Evolutionary conservation across 2,888 invertebrate species (phyloP), one percentile per base, ranked within the genome.

Genomic region (Callosobruchus maculatus): DNA sequence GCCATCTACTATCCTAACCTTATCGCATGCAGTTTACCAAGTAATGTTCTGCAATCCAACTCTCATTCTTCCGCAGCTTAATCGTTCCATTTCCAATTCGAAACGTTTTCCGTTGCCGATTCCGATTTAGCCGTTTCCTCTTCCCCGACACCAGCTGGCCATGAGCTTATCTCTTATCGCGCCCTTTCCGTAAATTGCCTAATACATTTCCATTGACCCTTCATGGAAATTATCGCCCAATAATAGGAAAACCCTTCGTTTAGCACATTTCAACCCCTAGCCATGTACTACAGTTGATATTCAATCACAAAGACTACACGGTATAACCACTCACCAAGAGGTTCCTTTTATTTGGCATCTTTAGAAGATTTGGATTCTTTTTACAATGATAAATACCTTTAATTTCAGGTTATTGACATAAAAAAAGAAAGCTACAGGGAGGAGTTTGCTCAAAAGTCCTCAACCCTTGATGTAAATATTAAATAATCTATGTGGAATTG

Each of bases 31-130:
- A 3, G 49, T 18, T 80, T 82, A 79, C 80, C 80, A 82, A 81
- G 80, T 77, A 49, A 49, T 13, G 49, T 49, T 18, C 49, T 5
- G 49, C 49, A 80, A 80, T 81, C 82, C 81, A 82, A 84, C 84
- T 84, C 83, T 82, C 79, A 83, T 81, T 82, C 84, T 85, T 84
- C 82, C 82, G 81, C 78, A 75, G 78, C 81, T 83, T 85, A 85
- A 85, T 85, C 84, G 83, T 81, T 80, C 82, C 81, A 85, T 85
- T 85, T 85, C 84, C 85, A 84, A 85, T 85, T 85, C 85, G 81
- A 83, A 82, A 83, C 84, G 83, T 84, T 85, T 84, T 83, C 84
- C 85, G 49, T 49, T 49, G 85, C 83, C 82, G 83, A 83, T 84
- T 85, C 82, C 83, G 84, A 84, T 84, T 84, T 81, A 83, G 82